phyloP scores from a whole-genome alignment of 2,888 invertebrate genomes.

The Lasioglossum marginatum region DNA sequence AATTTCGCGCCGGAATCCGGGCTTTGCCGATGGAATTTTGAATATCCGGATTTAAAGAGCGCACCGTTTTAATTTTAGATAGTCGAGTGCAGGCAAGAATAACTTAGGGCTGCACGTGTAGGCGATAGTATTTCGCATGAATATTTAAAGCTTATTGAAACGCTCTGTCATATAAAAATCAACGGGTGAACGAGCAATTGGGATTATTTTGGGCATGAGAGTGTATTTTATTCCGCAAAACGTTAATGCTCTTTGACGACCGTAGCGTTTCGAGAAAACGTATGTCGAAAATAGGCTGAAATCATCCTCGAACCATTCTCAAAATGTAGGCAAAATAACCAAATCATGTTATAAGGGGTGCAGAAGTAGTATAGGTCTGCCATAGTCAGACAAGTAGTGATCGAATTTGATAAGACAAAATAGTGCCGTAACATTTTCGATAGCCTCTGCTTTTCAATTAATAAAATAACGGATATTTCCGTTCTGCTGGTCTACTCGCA shows the following conservation, averaged over 20 bases:
- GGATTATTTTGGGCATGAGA: background rate
- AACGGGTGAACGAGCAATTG: background rate
- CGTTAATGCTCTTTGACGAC: background rate
- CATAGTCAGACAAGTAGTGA: background rate
- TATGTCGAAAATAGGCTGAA: background rate
- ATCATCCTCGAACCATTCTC: background rate
- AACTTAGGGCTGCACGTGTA: conserved; percentile 1
- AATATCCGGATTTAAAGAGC: conserved; percentile 34
- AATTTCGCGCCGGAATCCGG: background rate
- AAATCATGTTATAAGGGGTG: background rate
- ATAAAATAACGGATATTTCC: background rate
- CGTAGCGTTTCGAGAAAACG: too few species aligned
- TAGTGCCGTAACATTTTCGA: background rate
- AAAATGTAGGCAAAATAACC: background rate
- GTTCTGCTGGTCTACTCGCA: background rate
- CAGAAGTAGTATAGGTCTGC: too few species aligned
- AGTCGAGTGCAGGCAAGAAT: conserved; percentile 26
- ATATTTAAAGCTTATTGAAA: conserved; percentile 35
- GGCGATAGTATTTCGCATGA: conserved; percentile 25
- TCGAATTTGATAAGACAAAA: background rate
- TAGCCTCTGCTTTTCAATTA: background rate
- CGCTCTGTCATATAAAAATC: background rate
- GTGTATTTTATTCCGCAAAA: background rate
- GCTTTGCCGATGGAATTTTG: conserved; percentile 40
- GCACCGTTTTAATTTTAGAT: conserved; percentile 43